Base-by-base conservation (phyloP, 92 coral and sea anemone genomes). In the Anthopleura xanthogrammica region DNA sequence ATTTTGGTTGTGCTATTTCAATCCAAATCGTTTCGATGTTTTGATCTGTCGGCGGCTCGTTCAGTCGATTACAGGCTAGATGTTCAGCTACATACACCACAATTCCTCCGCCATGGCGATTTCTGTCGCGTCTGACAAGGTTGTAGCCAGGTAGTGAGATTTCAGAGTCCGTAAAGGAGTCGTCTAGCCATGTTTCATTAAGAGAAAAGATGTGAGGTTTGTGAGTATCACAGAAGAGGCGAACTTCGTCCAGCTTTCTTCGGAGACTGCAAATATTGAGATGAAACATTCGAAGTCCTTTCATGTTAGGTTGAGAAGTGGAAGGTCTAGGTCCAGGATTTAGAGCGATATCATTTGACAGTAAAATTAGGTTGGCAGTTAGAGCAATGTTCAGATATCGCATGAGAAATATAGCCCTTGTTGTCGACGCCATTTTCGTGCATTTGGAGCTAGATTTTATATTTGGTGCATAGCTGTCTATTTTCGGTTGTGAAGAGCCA, bases 161-260 rank as follows among this genome's bases (percentile, higher is more conserved):
- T 48, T 48, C 52, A 48, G 52, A 46, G 43, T 72, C 85, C 1
- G 12, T 4, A 19, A 23, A 40, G 80, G 71, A 82, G 29, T 73
- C 54, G 5, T 52, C 82, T 48, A 75, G 56, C 57, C 52, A 20
- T 80, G 19, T 36, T 24, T 76, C 87, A 40, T 73, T 74, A 50
- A 20, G 17, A 19, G 52, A 16, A 40, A 83, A 83, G 36, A 81
- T 75, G 29, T 58, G 64, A 23, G 62, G 81, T 56, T 58, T 77
- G 83, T 83, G 80, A 43, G 80, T 80, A 5, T 90, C 81, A 48
- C 93, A 90, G 72, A 90, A 90, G 52, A 87, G 64, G 76, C 84
- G 93, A 54, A 90, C 76, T 56, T 90, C 90, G 50, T 46, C 88
- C 78, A 90, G 14, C 86, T 90, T 87, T 60, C 87, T 83, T 29